phyloP scores from a whole-genome alignment of 2,113 vertebrate genomes.

The Sinocyclocheilus anshuiensis region DNA sequence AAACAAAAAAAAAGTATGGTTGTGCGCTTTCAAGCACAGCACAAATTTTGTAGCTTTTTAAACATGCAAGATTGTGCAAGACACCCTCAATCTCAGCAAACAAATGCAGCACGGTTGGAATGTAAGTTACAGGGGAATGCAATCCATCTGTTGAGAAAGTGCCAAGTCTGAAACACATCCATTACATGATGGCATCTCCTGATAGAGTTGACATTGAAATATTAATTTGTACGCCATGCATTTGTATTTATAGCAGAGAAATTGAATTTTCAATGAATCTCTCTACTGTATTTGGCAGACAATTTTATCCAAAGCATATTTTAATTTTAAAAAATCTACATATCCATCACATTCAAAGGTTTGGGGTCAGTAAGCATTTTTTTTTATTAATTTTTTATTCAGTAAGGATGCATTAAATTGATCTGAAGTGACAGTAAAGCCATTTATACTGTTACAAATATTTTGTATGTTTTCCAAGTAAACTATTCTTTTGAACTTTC shows the following conservation, averaged over 20 bases:
- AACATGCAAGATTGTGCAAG: conserved; percentile 20
- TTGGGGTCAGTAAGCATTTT: neutral
- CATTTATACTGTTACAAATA: neutral
- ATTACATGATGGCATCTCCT: conserved; percentile 12
- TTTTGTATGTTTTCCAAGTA: no score
- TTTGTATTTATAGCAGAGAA: conserved; percentile 16
- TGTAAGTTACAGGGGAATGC: conserved; percentile 31
- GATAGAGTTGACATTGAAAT: conserved; percentile 5
- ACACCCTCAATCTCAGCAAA: conserved; percentile 16
- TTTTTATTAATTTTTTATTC: neutral
- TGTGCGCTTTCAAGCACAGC: conserved; percentile 19
- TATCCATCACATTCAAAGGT: neutral
- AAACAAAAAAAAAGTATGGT: conserved; percentile 8
- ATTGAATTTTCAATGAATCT: neutral
- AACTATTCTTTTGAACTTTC: no score
- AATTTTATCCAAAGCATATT: conserved; percentile 1
- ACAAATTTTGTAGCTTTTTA: conserved; percentile 2
- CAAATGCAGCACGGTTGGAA: conserved; percentile 29
- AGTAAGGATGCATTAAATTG: neutral
- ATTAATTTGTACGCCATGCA: neutral
- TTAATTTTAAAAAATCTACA: neutral
- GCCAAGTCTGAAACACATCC: conserved; percentile 24
- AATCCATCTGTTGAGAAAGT: conserved; percentile 38
- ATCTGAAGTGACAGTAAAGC: neutral
- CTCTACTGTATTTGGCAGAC: neutral